Base-by-base conservation (phyloP, 2,888 invertebrate genomes). In the Parnassius orleans region DNA sequence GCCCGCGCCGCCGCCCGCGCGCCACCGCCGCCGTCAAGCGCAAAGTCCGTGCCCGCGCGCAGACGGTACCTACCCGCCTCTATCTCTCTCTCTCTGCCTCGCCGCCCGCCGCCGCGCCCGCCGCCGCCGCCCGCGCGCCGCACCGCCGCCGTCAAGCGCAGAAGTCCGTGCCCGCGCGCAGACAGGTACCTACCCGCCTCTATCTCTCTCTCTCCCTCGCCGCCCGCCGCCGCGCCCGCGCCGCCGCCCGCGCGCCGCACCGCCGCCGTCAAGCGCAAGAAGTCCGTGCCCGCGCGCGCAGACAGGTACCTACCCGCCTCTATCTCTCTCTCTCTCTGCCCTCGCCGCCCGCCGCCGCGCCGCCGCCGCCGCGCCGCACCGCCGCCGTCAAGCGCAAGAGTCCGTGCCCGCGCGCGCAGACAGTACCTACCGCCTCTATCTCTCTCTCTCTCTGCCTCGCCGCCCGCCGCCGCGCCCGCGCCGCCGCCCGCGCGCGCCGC, bases 261-360 rank as follows among this genome's bases (percentile, higher is more conserved):
- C 77, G 73, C 93, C 59, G 87, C 93, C 52, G 92, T 93, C 78
- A 90, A 93, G 71, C 77, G 94, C 65, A 96, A 96, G 80, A 95
- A 95, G 82, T 95, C 95, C 9, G 94, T 95, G 61, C 95, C 94
- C 9, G 86, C 93, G 0, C 70, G 92, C 9, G 75, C 81, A 3
- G 92, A 92, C 62, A 83, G 86, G 92, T 90, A 55, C 2, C 1
- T 2, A 19, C 15, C 1, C 15, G 2, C 19, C 19, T 19, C 19
- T 19, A 14, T 19, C n/a, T 53, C 42, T 42, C 2, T 50, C 46
- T 56, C 58, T 19, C 19, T 19, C 19, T 19, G 15, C 15, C 68
- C 86, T 86, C 70, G 72, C 78, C 12, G 63, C 66, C 53, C 71
- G 71, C 59, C 43, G 15, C 15, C 15, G 15, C 15, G 15, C 15